Conservation (phyloP, 2,888 invertebrate genomes). For the Malacosoma neustria region DNA sequence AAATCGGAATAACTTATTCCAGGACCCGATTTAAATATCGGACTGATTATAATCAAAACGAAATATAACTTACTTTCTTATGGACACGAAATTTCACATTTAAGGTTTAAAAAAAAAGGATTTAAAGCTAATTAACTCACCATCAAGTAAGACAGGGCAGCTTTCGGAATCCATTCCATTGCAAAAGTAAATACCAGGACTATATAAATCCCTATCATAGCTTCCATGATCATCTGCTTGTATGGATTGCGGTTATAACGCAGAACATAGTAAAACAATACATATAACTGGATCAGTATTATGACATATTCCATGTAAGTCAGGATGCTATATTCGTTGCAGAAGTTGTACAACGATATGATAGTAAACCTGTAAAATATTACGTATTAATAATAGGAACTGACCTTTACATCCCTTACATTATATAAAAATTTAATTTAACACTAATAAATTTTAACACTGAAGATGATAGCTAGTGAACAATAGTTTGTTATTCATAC, state of each 20-base stretch:
- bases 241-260: conserved; percentile 78
- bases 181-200: conserved; percentile 30
- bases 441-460: too few relatives aligned
- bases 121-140: too few relatives aligned
- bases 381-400: too few relatives aligned
- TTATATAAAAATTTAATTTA: too few relatives aligned
- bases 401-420: too few relatives aligned
- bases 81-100: background rate
- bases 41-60: too few relatives aligned
- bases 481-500: too few relatives aligned
- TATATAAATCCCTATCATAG: conserved; percentile 39
- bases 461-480: too few relatives aligned
- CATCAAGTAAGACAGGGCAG: conserved; percentile 75
- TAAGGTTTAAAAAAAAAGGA: conserved; percentile 17
- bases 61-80: too few relatives aligned
- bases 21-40: conserved; percentile 1
- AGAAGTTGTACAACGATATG: conserved; percentile 86
- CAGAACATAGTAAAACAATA: conserved; percentile 81
- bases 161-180: conserved; percentile 49
- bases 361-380: conserved; percentile 87
- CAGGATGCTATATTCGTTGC: conserved; percentile 81
- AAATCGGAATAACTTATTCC: background rate
- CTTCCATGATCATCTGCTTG: conserved; percentile 40
- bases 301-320: conserved; percentile 91
- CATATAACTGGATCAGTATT: conserved; percentile 82